Conservation (phyloP, 2,113 vertebrate genomes). For the Tretioscincus oriximinensis region DNA sequence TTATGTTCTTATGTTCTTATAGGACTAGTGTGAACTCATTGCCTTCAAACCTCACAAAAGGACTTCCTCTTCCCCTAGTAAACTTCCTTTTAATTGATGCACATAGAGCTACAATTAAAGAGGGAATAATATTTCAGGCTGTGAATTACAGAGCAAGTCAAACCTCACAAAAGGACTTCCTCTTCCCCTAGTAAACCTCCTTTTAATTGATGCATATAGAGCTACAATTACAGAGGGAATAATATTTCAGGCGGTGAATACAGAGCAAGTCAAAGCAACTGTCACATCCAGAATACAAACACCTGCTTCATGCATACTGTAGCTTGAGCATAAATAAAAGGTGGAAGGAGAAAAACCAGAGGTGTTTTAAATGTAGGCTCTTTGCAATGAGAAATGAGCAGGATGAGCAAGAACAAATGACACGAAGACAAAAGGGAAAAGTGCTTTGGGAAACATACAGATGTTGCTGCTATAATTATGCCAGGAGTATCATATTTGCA, state of each 20-base stretch:
- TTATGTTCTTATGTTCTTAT: too few species aligned
- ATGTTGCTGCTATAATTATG: constrained; percentile 5
- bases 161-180: not conserved
- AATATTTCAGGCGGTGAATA: constrained; percentile 27
- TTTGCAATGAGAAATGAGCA: not conserved
- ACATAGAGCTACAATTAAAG: constrained; percentile 23
- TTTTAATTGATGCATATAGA: constrained; percentile 30
- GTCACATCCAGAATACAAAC: constrained; percentile 12
- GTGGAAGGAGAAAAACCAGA: constrained; percentile 2
- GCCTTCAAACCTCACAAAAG: not conserved
- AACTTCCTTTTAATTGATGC: constrained; percentile 29
- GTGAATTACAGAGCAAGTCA: not conserved
- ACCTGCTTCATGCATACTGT: constrained; percentile 11
- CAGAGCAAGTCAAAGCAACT: constrained; percentile 2
- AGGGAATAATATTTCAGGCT: constrained; percentile 28
- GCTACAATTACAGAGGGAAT: constrained; percentile 26
- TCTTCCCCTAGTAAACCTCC: not conserved
- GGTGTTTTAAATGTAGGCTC: not conserved
- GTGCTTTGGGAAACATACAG: not conserved
- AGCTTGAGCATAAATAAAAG: constrained; percentile 22
- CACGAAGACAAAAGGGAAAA: not conserved
- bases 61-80: not conserved
- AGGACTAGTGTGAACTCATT: too few species aligned
- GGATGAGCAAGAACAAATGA: not conserved
- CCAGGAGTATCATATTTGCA: not conserved